Percentiles rank a stretch among this genome's conserved stretches.
Conservation (phyloP, 1,140 invertebrate species). For the Pseudomyrmex concolor region DNA sequence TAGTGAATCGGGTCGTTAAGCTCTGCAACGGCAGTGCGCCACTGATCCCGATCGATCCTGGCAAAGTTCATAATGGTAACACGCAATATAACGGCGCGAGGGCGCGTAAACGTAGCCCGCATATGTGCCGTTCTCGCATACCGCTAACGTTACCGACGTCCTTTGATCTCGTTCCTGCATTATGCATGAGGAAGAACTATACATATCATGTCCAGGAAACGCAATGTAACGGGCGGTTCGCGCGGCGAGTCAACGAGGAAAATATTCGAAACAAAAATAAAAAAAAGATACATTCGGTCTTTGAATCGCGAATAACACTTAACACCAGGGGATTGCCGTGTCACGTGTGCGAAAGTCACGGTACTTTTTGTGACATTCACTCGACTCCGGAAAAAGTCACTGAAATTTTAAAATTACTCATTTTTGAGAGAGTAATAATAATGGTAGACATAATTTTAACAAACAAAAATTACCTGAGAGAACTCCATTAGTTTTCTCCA, state of each 20-base stretch:
- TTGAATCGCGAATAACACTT: conserved; percentile 1
- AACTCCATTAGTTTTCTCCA: too few species aligned
- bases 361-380: neutral
- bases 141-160: conserved; percentile 44
- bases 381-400: too few species aligned
- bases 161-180: conserved; percentile 69
- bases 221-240: conserved; percentile 45
- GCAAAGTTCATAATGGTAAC: conserved; percentile 48
- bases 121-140: conserved; percentile 33
- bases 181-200: conserved; percentile 66
- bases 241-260: conserved; percentile 66
- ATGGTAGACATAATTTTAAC: too few species aligned
- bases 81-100: conserved; percentile 6
- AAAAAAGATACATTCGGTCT: conserved; percentile 28
- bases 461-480: too few species aligned
- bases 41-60: conserved; percentile 11
- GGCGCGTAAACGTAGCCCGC: conserved; percentile 43
- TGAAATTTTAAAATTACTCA: too few species aligned
- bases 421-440: too few species aligned
- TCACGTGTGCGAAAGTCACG: neutral
- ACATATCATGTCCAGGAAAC: conserved; percentile 28
- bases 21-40: neutral
- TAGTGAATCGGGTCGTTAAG: conserved; percentile 44
- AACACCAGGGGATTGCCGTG: neutral
- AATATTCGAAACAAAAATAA: conserved; percentile 60